A percentile compares a stretch with the other conserved stretches of the same genome.
Conservation (phyloP, 2,888 invertebrate genomes). For the Acanthopleura granulata region DNA sequence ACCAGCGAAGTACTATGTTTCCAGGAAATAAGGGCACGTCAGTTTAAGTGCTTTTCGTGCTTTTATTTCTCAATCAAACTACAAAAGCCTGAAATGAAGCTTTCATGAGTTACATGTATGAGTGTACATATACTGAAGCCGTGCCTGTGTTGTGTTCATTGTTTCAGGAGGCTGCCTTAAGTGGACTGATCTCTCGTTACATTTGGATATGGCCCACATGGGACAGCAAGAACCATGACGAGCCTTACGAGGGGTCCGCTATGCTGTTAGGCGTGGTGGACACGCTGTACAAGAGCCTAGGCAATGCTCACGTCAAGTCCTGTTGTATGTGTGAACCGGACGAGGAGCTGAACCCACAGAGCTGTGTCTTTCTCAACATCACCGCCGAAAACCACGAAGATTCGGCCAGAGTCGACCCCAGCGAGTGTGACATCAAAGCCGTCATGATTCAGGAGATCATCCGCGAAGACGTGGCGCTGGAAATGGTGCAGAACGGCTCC, state of each 20-base stretch:
- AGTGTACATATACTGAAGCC: too few species aligned
- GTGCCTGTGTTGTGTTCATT: too few species aligned
- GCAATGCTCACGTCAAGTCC: background rate
- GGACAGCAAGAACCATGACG: constrained; percentile 30
- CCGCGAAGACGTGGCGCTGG: constrained; percentile 38
- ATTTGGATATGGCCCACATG: constrained; percentile 61
- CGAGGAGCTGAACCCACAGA: background rate
- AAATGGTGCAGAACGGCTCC: constrained; percentile 33
- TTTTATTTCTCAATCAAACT: too few species aligned
- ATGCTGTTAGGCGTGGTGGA: background rate
- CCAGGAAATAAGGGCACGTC: too few species aligned
- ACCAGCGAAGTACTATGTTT: too few species aligned
- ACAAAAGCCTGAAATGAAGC: too few species aligned
- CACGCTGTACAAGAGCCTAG: background rate
- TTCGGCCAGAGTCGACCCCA: background rate
- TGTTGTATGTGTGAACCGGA: background rate
- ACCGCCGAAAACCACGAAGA: background rate
- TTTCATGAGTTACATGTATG: too few species aligned
- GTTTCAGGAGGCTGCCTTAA: constrained; percentile 48
- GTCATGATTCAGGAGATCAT: constrained; percentile 40
- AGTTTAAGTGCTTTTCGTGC: too few species aligned
- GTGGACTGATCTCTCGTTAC: constrained; percentile 48
- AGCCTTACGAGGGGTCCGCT: background rate
- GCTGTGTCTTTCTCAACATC: background rate
- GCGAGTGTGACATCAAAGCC: constrained; percentile 38